Percentiles rank a stretch among this genome's conserved stretches.
phyloP scores from a whole-genome alignment of 2,888 invertebrate species.

The Odontomyia ornata region DNA sequence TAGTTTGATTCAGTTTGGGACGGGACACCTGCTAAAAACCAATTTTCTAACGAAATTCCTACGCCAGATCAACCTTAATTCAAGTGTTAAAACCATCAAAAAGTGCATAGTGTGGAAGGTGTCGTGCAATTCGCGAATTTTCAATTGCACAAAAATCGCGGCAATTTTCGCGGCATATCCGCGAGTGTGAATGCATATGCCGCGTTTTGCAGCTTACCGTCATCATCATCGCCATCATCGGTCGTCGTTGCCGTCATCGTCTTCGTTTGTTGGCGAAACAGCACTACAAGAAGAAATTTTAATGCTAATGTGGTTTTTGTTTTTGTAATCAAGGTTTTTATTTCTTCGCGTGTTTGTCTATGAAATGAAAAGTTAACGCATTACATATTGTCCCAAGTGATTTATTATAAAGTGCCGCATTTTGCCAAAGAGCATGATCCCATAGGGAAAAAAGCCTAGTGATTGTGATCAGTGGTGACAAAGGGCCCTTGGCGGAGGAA shows the following conservation, averaged over 20 bases:
- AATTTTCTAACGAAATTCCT: slow-evolving; percentile 16
- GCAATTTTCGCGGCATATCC: slow-evolving; percentile 34
- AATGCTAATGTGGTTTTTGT: slow-evolving; percentile 35
- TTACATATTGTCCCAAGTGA: slow-evolving; percentile 13
- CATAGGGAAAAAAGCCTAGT: not conserved
- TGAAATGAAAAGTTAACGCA: slow-evolving; percentile 43
- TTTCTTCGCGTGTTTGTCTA: slow-evolving; percentile 17
- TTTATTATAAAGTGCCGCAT: slow-evolving; percentile 16
- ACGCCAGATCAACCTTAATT: not conserved
- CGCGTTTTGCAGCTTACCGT: slow-evolving; percentile 23
- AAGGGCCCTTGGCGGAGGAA: not conserved
- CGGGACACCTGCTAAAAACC: slow-evolving; percentile 49
- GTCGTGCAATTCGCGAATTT: not conserved
- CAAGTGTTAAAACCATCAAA: not conserved
- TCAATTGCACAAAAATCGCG: slow-evolving; percentile 10
- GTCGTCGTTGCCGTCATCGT: slow-evolving; percentile 36
- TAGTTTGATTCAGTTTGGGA: slow-evolving; percentile 48
- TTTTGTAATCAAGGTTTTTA: slow-evolving; percentile 37
- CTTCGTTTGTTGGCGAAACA: slow-evolving; percentile 35
- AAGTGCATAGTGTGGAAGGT: not conserved
- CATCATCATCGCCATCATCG: slow-evolving; percentile 42
- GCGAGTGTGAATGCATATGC: slow-evolving; percentile 33
- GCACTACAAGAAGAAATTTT: slow-evolving; percentile 37
- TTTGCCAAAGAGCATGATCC: not conserved
- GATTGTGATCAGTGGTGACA: slow-evolving; percentile 29